These are phyloP conservation scores for Oostethus manadensis DNA, from an alignment of 2,113 vertebrate genomes.

Conservation along the genomic window DNA sequence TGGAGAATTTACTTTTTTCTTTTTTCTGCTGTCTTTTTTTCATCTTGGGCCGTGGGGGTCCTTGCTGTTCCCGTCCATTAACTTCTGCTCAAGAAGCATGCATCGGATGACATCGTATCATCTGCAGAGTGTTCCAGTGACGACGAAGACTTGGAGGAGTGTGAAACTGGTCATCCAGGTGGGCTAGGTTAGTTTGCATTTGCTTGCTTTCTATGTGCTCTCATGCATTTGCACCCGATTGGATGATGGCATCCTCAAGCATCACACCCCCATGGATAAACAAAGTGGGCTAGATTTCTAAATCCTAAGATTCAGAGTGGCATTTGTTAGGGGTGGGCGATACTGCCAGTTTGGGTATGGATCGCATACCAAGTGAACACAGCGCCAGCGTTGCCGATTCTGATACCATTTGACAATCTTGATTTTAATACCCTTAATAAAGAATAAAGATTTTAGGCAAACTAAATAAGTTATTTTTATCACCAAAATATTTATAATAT, in stretches of 20 bases:
- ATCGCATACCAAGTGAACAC: too few species aligned
- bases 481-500: too few species aligned
- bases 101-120: conserved; percentile 87
- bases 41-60: conserved; percentile 15
- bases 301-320: neutral
- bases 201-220: conserved; percentile 82
- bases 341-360: neutral
- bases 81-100: conserved; percentile 54
- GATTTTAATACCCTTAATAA: too few species aligned
- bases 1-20: neutral
- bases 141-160: conserved; percentile 97
- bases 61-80: conserved; percentile 16
- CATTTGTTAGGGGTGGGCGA: neutral
- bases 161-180: conserved; percentile 92
- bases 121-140: conserved; percentile 98
- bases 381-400: too few species aligned
- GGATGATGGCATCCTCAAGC: conserved; percentile 71
- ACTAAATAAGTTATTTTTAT: too few species aligned
- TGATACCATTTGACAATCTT: too few species aligned
- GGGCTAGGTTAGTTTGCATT: conserved; percentile 98
- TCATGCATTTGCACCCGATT: conserved; percentile 77
- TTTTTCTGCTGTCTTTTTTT: conserved; percentile 15
- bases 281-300: conserved; percentile 64
- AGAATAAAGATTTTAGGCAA: too few species aligned
- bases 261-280: conserved; percentile 88